Conservation (phyloP, 2,888 invertebrate genomes). For the Lasioglossum malachurum region DNA sequence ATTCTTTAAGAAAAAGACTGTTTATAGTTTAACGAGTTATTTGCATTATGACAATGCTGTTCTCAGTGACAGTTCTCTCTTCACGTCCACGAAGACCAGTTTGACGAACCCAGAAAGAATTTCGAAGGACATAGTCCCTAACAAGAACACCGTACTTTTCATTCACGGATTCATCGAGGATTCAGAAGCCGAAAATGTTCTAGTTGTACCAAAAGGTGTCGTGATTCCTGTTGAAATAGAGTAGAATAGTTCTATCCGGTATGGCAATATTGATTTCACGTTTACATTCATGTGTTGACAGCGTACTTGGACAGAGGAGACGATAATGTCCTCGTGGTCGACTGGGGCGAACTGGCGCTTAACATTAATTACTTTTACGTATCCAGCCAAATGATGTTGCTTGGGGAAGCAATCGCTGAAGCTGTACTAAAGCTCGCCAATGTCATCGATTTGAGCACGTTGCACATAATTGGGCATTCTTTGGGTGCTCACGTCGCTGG, state of each 20-base stretch:
- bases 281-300: slow-evolving; percentile 36
- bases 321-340: slow-evolving; percentile 74
- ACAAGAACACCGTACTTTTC: slow-evolving; percentile 37
- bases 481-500: slow-evolving; percentile 76
- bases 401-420: slow-evolving; percentile 64
- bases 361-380: slow-evolving; percentile 64
- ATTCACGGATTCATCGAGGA: slow-evolving; percentile 54
- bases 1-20: not conserved
- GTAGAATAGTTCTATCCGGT: not conserved
- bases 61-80: slow-evolving; percentile 27
- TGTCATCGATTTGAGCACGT: slow-evolving; percentile 58
- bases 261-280: not conserved
- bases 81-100: not conserved
- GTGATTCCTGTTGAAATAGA: too few relatives aligned
- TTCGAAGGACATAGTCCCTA: not conserved
- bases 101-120: slow-evolving; percentile 8
- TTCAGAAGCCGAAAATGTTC: slow-evolving; percentile 8
- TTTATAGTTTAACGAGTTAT: not conserved
- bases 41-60: not conserved
- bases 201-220: slow-evolving; percentile 33
- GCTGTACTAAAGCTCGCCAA: slow-evolving; percentile 57
- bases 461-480: slow-evolving; percentile 77
- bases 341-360: slow-evolving; percentile 75
- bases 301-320: slow-evolving; percentile 71
- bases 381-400: slow-evolving; percentile 27